Conservation (phyloP, 2,888 invertebrate species). For the Xestoiulus laeticollis region DNA sequence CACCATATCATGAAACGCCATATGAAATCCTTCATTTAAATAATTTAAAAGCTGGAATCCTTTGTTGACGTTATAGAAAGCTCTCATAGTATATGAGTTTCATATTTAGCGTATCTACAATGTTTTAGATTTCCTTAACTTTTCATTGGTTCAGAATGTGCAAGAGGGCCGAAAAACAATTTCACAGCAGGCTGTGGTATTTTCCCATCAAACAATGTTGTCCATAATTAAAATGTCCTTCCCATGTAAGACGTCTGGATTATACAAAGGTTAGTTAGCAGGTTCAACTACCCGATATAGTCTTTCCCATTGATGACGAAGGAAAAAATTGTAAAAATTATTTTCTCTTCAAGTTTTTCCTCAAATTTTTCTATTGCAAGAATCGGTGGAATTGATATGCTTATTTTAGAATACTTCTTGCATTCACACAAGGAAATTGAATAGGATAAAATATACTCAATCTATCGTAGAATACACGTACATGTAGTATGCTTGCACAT, state of each 20-base stretch:
- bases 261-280: background rate
- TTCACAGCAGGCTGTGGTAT: slow-evolving; percentile 29
- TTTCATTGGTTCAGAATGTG: background rate
- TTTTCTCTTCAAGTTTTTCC: background rate
- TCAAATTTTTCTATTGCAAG: background rate
- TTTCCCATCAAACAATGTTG: slow-evolving; percentile 34
- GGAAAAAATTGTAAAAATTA: background rate
- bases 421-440: too few species aligned
- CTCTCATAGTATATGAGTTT: background rate
- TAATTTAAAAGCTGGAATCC: background rate
- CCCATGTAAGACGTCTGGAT: slow-evolving; percentile 3
- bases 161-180: slow-evolving; percentile 9
- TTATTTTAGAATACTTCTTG: too few species aligned
- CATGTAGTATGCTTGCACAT: too few species aligned
- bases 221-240: slow-evolving; percentile 23
- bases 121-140: background rate
- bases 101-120: background rate
- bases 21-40: background rate
- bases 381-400: too few species aligned
- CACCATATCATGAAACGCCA: background rate
- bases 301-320: background rate
- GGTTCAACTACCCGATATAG: background rate
- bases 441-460: too few species aligned
- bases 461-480: too few species aligned
- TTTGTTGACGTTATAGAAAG: background rate